Evolutionary conservation across 37 sponge, comb jelly and placozoan genomes (phyloP), one percentile per base, ranked within the genome.

Genomic region (Cliona cf. orientalis): DNA sequence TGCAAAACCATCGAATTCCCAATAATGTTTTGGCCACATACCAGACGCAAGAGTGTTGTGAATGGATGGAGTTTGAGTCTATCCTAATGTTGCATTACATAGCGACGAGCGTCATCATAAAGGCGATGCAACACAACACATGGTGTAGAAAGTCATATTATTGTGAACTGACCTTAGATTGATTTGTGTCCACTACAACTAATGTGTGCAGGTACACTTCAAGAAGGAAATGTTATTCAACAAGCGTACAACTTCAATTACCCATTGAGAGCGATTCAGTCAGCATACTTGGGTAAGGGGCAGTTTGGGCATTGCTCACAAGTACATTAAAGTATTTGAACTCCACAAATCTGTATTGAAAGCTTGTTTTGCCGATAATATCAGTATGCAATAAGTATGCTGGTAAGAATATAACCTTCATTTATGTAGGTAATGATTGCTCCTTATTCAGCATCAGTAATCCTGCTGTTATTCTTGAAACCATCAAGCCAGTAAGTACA

Each of bases 171-270:
- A 19, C 21, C 26, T 12, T 72, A 35, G 38, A 34, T 76, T 14
- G 28, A 11, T 29, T 19, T 58, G 5, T 58, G 39, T 12, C 29
- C 22, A 32, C 17, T 74, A 9, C 42, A 40, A 14, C 6, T 49
- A 32, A 4, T 59, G 23, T 23, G 22, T 29, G 17, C 62, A 89
- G 89, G 89, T 1, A 57, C 78, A 25, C 49, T 76, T 40, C 83
- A 83, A 46, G 83, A 69, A 9, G 69, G 79, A 60, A 66, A 43
- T 42, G 84, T 89, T n/a, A 89, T 89, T 28, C 78, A 75, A 17
- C 39, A 82, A n/a, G 69, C 70, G 19, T 83, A 83, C 58, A 83
- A 82, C 41, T 69, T 89, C 65, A 89, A 89, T 43, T 46, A 78
- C 42, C 89, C 89, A 7, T 21, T 87, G 59, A 53, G 35, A 37